Evolutionary conservation across 2,888 invertebrate genomes (phyloP), one percentile per base, ranked within the genome.

Genomic region (Aspidiotus rigidus): DNA sequence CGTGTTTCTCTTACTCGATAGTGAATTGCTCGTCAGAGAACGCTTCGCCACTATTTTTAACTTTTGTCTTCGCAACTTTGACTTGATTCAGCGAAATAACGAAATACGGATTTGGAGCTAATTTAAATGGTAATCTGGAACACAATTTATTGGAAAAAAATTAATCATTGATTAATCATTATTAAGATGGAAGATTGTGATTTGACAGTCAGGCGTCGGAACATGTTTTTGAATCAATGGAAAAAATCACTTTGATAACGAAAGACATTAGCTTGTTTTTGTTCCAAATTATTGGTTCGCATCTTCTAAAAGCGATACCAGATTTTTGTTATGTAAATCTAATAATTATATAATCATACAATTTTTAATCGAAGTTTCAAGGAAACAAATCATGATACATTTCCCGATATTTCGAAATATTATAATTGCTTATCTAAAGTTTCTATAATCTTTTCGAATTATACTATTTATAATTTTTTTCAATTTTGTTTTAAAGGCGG

Each of bases 11-110:
- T 84, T 77, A 93, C 93, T 97, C 96, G 74, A 97, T 85, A 69
- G 90, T 85, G 78, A 96, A 97, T 80, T 96, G 95, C 80, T 96
- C 95, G 77, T 95, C 94, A 94, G 95, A 97, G 74, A 94, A 89
- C 71, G 94, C 93, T 81, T 95, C 93, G 40, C 90, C 88, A 53
- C 90, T 90, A 71, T 90, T 88, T 74, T 90, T 88, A n/a, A 91
- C 88, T 76, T 90, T 85, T 17, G 96, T 97, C 75, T 92, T 86
- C 39, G 93, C 93, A 67, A 96, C 93, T 79, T 94, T 90, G 69
- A 91, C 90, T 82, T 85, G 81, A 79, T 96, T 95, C 66, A 97
- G 82, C 71, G 93, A 88, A 73, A 96, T 85, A 70, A 93, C 89
- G 78, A 94, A 89, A 80, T 92, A 90, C 7, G 95, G 94, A 79